Evolutionary conservation across 1,140 invertebrate species (phyloP), one percentile per base, ranked within the genome.

Genomic region (Leguminivora glycinivorella): DNA sequence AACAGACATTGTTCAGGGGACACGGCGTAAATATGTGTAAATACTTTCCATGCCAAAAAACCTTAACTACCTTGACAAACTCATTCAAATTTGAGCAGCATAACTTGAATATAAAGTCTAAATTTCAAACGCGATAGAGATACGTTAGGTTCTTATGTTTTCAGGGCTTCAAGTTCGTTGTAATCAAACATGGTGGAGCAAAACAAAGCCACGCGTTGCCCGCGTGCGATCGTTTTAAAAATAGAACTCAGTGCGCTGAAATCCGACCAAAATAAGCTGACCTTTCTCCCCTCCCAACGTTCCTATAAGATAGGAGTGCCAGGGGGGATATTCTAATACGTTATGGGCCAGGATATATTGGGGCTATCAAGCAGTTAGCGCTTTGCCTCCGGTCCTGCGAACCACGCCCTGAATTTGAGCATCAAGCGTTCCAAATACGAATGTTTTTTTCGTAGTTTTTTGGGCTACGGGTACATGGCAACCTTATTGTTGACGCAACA

Each of bases 181-280:
- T 78, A 78, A 79, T 78, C 78, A 79, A 80, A 79, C 56, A 81
- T 78, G 80, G 77, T 77, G 52, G 79, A 85, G 79, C 86, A 90
- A 88, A 88, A 90, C 88, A 90, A 81, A 73, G 79, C 77, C 88
- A 90, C 85, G 88, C 88, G 88, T 90, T 86, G 78, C 75, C 67
- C 75, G 72, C 77, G 75, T 73, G 69, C 82, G 75, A 75, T 77
- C 73, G 58, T 67, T 76, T 77, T 86, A 85, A 83, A 88, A 85
- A 90, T 90, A 90, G 86, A 84, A 87, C 75, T 74, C 74, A 76
- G 66, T 67, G 76, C 72, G 79, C 77, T 85, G 80, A 83, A 82
- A 77, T 69, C 67, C 79, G 72, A 70, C 83, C 83, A 86, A 70
- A 69, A 68, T 74, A 80, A 67, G 22, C 56, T 72, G 70, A 79